A percentile compares a stretch with the other conserved stretches of the same genome.
Evolutionary conservation across 2,888 invertebrate species (phyloP).

Genomic region (Sinotaia quadrata): DNA sequence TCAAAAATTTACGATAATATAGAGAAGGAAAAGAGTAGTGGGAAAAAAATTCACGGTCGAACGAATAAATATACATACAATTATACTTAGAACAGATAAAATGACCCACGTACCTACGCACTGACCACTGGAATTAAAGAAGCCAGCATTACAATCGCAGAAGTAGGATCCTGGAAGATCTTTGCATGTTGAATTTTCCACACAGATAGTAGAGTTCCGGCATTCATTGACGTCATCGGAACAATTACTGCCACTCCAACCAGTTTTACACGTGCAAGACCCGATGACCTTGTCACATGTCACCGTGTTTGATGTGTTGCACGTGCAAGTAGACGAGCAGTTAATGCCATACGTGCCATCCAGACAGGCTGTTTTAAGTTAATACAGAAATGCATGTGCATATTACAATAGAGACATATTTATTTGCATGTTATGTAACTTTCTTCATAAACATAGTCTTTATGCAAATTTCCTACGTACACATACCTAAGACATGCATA

Average conservation of each 20-base stretch:
- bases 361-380: conserved; percentile 23
- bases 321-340: conserved; percentile 29
- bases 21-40: too few species aligned
- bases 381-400: too few species aligned
- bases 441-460: too few species aligned
- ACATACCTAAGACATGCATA: too few species aligned
- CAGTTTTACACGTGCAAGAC: conserved; percentile 32
- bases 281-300: conserved; percentile 34
- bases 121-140: conserved; percentile 1
- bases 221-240: conserved; percentile 29
- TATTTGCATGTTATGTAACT: too few species aligned
- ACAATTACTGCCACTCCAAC: conserved; percentile 35
- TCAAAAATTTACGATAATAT: too few species aligned
- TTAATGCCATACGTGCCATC: conserved; percentile 24
- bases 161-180: conserved; percentile 27
- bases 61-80: too few species aligned
- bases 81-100: too few species aligned
- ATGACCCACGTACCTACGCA: conserved; percentile 26
- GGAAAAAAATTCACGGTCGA: too few species aligned
- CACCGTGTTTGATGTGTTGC: conserved; percentile 22
- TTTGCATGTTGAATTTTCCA: conserved; percentile 2
- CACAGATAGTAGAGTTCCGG: background rate
- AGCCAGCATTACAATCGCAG: conserved; percentile 29
- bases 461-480: too few species aligned
- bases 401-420: too few species aligned